A percentile compares a stretch with the other conserved stretches of the same genome.
phyloP scores from a whole-genome alignment of 1,140 invertebrate genomes.

The Akabosia matsudoensis region DNA sequence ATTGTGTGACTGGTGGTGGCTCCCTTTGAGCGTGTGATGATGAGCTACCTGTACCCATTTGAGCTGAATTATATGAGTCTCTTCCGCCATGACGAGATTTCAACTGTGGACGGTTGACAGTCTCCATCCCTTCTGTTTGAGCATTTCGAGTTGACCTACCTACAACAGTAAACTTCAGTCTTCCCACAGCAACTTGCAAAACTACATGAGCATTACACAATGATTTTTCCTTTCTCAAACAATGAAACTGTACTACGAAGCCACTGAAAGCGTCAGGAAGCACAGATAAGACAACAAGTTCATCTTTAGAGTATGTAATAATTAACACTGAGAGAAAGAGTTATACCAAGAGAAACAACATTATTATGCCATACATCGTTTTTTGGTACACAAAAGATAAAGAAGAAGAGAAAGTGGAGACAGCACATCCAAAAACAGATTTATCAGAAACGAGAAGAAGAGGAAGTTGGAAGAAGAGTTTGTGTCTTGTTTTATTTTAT shows the following conservation, averaged over 20 bases:
- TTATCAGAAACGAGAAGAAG: too few species aligned
- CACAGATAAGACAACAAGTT: neutral
- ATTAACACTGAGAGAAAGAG: slow-evolving; percentile 4
- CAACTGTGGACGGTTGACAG: neutral
- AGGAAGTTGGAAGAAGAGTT: neutral
- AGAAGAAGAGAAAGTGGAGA: slow-evolving; percentile 27
- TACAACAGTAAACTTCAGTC: slow-evolving; percentile 17
- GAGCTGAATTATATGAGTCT: neutral
- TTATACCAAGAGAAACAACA: neutral
- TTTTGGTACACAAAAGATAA: slow-evolving; percentile 13
- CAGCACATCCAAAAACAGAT: too few species aligned
- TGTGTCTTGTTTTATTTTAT: too few species aligned
- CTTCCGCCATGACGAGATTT: neutral
- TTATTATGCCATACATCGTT: neutral
- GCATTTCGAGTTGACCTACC: slow-evolving; percentile 7
- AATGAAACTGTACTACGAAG: neutral
- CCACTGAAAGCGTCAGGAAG: slow-evolving; percentile 16
- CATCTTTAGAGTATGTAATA: neutral
- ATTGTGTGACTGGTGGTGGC: neutral
- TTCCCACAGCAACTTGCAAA: slow-evolving; percentile 2
- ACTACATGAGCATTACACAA: neutral
- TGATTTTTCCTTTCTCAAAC: too few species aligned
- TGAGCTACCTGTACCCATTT: neutral
- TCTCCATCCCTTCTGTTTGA: neutral
- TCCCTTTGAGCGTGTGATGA: neutral